Evolutionary conservation across 2,113 vertebrate species (phyloP).

Genomic region (Rhinolophus ferrumequinum): DNA sequence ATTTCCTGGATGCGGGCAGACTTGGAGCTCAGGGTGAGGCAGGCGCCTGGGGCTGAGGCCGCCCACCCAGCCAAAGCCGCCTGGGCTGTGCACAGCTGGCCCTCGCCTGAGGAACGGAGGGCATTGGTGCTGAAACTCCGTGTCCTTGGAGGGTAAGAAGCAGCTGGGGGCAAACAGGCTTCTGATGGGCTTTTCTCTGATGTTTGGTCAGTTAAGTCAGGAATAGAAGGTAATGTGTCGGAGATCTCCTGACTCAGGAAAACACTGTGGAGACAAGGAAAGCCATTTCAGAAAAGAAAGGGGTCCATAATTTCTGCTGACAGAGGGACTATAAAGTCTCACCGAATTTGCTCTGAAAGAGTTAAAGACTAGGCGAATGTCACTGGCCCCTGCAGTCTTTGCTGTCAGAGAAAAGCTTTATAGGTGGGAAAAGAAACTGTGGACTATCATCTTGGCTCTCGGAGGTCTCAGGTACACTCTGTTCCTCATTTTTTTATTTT

Average conservation of each 20-base stretch:
- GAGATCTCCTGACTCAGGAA: slow-evolving; percentile 87
- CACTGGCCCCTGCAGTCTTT: not conserved
- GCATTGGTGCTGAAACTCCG: slow-evolving; percentile 74
- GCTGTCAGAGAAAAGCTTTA: not conserved
- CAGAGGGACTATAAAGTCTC: not conserved
- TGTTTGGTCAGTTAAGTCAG: slow-evolving; percentile 76
- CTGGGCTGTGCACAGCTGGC: slow-evolving; percentile 48
- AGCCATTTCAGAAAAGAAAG: slow-evolving; percentile 35
- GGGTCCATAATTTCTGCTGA: not conserved
- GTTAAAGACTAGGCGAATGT: not conserved
- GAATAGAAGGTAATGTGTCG: slow-evolving; percentile 78
- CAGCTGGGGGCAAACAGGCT: slow-evolving; percentile 82
- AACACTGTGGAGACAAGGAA: slow-evolving; percentile 84
- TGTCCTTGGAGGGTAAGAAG: slow-evolving; percentile 43
- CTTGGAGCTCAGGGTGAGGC: not conserved
- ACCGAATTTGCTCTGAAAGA: not conserved
- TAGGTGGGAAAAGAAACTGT: not conserved
- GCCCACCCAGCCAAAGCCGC: not conserved
- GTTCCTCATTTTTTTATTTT: not conserved
- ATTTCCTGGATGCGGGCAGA: slow-evolving; percentile 58
- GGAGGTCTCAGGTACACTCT: not conserved
- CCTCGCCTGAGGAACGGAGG: slow-evolving; percentile 76
- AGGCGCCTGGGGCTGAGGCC: not conserved
- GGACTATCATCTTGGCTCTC: not conserved
- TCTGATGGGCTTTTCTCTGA: slow-evolving; percentile 84